phyloP scores from a whole-genome alignment of 2,113 vertebrate species.

The Donacobius atricapilla region DNA sequence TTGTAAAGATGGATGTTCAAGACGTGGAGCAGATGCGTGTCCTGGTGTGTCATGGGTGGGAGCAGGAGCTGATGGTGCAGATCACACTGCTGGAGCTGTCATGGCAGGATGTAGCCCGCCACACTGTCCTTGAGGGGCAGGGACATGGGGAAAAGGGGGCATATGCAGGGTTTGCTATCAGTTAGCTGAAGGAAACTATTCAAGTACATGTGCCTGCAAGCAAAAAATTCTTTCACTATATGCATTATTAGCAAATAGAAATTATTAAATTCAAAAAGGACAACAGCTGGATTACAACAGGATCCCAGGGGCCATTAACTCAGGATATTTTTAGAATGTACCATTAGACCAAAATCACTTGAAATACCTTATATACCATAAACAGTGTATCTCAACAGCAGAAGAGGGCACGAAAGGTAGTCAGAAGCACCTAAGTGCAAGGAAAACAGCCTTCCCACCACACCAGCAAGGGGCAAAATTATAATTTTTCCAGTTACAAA shows the following conservation, averaged over 20 bases:
- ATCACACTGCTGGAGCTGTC: background rate
- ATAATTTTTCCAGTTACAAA: background rate
- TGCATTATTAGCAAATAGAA: background rate
- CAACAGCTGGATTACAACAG: background rate
- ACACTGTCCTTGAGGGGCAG: accelerated
- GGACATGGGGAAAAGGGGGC: background rate
- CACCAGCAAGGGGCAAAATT: background rate
- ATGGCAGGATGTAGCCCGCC: accelerated
- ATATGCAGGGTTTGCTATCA: background rate
- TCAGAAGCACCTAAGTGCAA: background rate
- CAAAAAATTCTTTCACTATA: background rate
- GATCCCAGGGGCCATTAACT: background rate
- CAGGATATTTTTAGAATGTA: background rate
- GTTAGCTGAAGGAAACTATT: background rate
- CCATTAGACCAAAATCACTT: background rate
- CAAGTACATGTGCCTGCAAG: background rate
- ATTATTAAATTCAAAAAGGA: background rate
- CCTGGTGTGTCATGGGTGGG: background rate
- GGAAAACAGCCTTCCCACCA: background rate
- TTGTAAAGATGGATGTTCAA: background rate
- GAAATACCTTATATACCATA: background rate
- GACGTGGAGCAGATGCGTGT: accelerated
- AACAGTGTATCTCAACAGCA: background rate
- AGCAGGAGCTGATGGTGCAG: background rate
- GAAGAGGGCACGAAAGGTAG: background rate